Evolutionary conservation across 2,113 vertebrate species (phyloP).

Genomic region (Tauraco erythrolophus): DNA sequence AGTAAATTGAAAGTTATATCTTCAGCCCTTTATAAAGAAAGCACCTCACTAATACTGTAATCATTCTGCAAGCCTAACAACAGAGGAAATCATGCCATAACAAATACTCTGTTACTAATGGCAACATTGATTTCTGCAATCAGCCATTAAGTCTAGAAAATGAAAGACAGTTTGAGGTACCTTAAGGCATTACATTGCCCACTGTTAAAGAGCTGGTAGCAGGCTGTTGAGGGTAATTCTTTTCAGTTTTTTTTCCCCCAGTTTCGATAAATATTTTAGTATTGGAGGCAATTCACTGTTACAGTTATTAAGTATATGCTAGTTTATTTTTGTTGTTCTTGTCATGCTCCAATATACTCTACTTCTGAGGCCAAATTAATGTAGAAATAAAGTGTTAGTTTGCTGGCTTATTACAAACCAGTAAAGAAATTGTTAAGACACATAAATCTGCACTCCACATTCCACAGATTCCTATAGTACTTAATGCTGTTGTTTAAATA

Average conservation of each 20-base stretch:
- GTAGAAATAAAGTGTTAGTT: slow-evolving; percentile 69
- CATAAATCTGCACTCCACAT: slow-evolving; percentile 80
- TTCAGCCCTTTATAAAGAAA: slow-evolving; percentile 77
- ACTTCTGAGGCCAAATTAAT: slow-evolving; percentile 72
- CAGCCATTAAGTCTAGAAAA: slow-evolving; percentile 86
- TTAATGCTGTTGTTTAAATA: slow-evolving; percentile 85
- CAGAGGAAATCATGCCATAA: slow-evolving; percentile 85
- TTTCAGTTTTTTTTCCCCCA: background rate
- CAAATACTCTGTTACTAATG: slow-evolving; percentile 88
- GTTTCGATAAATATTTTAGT: slow-evolving; percentile 59
- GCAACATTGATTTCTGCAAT: slow-evolving; percentile 89
- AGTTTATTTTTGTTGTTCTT: slow-evolving; percentile 69
- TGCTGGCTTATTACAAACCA: slow-evolving; percentile 70
- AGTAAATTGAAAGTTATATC: slow-evolving; percentile 80
- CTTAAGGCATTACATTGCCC: slow-evolving; percentile 79
- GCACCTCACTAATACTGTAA: slow-evolving; percentile 82
- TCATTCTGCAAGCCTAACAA: slow-evolving; percentile 82
- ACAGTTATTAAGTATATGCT: slow-evolving; percentile 60
- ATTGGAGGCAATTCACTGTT: slow-evolving; percentile 50
- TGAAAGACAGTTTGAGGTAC: slow-evolving; percentile 84
- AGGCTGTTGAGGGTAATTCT: slow-evolving; percentile 67
- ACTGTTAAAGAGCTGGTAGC: slow-evolving; percentile 74
- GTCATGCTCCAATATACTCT: slow-evolving; percentile 61
- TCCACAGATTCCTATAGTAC: slow-evolving; percentile 82
- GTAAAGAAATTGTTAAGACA: slow-evolving; percentile 79